A percentile compares a stretch with the other conserved stretches of the same genome.
Conservation (phyloP, 2,113 vertebrate genomes). For the Azemiops feae region DNA sequence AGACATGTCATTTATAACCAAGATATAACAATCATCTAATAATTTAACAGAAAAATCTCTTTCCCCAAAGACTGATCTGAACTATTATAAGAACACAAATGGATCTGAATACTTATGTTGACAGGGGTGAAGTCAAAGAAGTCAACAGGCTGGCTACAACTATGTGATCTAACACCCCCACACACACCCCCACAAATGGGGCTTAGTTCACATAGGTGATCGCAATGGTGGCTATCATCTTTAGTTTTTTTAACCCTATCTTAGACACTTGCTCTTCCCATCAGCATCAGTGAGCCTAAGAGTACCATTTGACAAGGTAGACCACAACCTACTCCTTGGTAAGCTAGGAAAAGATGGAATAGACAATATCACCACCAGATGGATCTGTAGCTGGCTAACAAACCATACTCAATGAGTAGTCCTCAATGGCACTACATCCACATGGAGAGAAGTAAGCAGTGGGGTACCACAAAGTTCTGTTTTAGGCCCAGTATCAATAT, state of each 20-base stretch:
- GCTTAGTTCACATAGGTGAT: neutral
- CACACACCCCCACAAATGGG: neutral
- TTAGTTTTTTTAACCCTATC: neutral
- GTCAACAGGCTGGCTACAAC: neutral
- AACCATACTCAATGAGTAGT: too few species aligned
- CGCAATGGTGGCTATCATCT: neutral
- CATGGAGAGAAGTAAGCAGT: too few species aligned
- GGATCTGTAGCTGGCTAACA: too few species aligned
- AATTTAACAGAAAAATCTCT: neutral
- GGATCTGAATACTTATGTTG: neutral
- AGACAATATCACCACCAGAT: too few species aligned
- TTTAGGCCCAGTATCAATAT: too few species aligned
- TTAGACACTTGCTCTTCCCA: neutral
- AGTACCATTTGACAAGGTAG: neutral
- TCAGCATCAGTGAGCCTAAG: neutral
- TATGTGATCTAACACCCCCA: neutral
- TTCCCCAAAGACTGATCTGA: neutral
- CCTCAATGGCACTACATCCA: too few species aligned
- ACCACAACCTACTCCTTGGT: too few species aligned
- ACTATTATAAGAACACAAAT: neutral
- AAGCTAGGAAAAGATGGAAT: too few species aligned
- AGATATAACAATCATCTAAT: neutral
- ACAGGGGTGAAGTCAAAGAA: neutral
- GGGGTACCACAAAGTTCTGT: too few species aligned
- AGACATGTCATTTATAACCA: neutral